Conservation (phyloP, 2,888 invertebrate genomes). For the Morpho helenor region DNA sequence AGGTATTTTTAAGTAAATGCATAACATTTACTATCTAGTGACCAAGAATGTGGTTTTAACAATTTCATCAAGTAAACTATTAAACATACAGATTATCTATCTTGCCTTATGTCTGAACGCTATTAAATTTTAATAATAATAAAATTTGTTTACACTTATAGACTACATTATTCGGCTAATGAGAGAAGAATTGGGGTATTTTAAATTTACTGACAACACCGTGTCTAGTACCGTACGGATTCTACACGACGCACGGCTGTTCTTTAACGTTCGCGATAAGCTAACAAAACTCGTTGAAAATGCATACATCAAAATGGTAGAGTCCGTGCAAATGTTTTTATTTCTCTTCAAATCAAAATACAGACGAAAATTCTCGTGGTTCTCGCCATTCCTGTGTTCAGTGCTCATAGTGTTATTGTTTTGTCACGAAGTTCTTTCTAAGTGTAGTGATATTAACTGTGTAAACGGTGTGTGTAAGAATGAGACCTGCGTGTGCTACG, state of each 20-base stretch:
- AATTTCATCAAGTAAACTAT: too few species aligned
- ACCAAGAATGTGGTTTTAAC: too few species aligned
- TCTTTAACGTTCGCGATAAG: slow-evolving; percentile 55
- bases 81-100: too few species aligned
- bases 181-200: slow-evolving; percentile 14
- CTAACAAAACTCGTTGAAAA: slow-evolving; percentile 75
- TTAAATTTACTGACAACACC: slow-evolving; percentile 42
- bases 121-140: too few species aligned
- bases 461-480: slow-evolving; percentile 86
- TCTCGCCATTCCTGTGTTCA: slow-evolving; percentile 73
- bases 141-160: too few species aligned
- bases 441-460: slow-evolving; percentile 76
- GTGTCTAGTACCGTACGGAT: slow-evolving; percentile 73
- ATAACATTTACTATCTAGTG: too few species aligned
- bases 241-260: slow-evolving; percentile 67
- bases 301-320: slow-evolving; percentile 87
- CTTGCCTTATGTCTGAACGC: too few species aligned
- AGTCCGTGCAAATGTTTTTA: slow-evolving; percentile 91
- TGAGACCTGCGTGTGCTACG: slow-evolving; percentile 92
- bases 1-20: too few species aligned
- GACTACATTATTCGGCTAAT: too few species aligned
- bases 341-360: slow-evolving; percentile 92
- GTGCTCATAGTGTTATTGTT: slow-evolving; percentile 77
- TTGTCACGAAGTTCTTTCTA: slow-evolving; percentile 70
- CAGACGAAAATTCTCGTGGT: slow-evolving; percentile 85